These are phyloP conservation scores for Acrossocheilus fasciatus DNA, from an alignment of 2,797 vertebrate species.

Conservation along the genomic window DNA sequence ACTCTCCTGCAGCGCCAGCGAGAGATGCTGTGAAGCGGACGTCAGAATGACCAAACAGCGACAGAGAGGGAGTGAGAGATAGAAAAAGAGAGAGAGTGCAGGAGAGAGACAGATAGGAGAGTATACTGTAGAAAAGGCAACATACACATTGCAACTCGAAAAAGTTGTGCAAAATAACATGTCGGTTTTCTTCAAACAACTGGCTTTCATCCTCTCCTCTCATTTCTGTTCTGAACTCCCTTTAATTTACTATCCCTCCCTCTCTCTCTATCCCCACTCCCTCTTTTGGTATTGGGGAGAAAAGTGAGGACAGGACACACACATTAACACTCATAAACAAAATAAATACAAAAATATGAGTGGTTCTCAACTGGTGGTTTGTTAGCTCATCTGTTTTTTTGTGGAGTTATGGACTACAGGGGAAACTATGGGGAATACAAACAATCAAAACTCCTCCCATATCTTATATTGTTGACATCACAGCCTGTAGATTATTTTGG, in stretches of 20 bases:
- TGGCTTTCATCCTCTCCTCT: not conserved
- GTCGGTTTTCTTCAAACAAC: not conserved
- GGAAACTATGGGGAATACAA: not conserved
- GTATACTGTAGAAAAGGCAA: not conserved
- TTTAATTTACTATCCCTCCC: not conserved
- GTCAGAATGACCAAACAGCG: slow-evolving; percentile 40
- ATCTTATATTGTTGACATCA: slow-evolving; percentile 1
- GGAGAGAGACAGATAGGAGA: slow-evolving; percentile 21
- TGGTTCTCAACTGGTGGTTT: not conserved
- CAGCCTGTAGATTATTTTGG: not conserved
- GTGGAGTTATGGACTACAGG: not conserved
- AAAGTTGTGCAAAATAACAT: not conserved
- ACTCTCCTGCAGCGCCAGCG: slow-evolving; percentile 36
- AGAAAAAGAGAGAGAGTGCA: slow-evolving; percentile 16
- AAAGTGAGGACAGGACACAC: slow-evolving; percentile 6
- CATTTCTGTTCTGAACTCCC: not conserved
- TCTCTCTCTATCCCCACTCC: not conserved
- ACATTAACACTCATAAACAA: slow-evolving; percentile 20
- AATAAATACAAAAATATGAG: not conserved
- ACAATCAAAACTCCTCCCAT: not conserved
- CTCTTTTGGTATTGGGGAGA: not conserved
- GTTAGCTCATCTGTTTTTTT: not conserved
- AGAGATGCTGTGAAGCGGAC: slow-evolving; percentile 43
- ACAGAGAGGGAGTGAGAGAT: slow-evolving; percentile 31
- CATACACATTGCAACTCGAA: not conserved